Percentiles rank a stretch among this genome's conserved stretches.
These are phyloP conservation scores for Diglossa brunneiventris DNA, from an alignment of 2,113 vertebrate species.

Conservation along the genomic window DNA sequence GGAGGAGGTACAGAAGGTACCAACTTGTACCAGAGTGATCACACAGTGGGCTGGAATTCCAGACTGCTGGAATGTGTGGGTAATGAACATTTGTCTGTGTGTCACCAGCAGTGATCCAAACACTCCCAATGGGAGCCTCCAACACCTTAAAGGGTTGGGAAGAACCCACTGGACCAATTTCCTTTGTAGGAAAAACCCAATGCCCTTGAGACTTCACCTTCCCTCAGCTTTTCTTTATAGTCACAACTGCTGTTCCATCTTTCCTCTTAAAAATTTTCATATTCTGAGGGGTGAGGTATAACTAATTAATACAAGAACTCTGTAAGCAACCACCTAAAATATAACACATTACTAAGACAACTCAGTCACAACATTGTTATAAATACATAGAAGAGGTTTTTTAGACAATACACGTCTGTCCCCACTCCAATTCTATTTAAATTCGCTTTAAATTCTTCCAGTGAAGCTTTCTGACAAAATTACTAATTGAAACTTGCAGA, in stretches of 20 bases:
- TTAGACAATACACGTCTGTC: neutral
- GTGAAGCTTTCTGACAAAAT: neutral
- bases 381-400: neutral
- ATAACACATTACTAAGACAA: neutral
- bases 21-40: constrained; percentile 9
- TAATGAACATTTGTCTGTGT: neutral
- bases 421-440: neutral
- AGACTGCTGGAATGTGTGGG: neutral
- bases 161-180: neutral
- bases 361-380: neutral
- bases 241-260: neutral
- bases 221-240: neutral
- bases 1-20: neutral
- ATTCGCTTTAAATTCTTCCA: neutral
- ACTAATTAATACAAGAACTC: neutral
- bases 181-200: neutral
- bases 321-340: neutral
- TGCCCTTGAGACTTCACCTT: neutral
- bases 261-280: neutral
- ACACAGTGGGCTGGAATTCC: neutral
- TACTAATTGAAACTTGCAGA: neutral
- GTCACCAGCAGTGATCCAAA: constrained; percentile 15
- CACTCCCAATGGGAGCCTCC: constrained; percentile 54
- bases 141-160: neutral
- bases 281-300: neutral